Evolutionary conservation across 2,113 vertebrate genomes (phyloP), one percentile per base, ranked within the genome.

Genomic region (Toxotes jaculatrix): DNA sequence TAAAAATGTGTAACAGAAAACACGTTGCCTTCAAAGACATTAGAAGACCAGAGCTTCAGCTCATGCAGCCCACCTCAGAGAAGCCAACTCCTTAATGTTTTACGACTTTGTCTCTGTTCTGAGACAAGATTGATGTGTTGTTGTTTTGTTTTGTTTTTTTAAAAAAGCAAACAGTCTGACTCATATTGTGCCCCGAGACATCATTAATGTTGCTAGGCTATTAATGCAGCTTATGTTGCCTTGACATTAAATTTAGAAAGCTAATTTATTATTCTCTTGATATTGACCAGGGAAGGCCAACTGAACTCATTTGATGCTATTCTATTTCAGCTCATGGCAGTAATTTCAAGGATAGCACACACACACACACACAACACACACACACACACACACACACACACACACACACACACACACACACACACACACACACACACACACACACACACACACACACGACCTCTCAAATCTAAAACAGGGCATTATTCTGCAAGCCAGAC

Each of bases 231-330:
- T 82, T 47, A 65, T 64, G 53, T 79, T 88, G 59, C 69, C 59
- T 86, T 80, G 80, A 83, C 77, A 84, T 90, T 56, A 74, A 81
- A 82, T 84, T 74, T 72, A 74, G 49, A 88, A 84, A 84, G 70
- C 79, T 81, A 70, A 90, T 92, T 79, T 83, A 87, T 87, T 90
- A 91, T 91, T 93, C 83, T 77, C 64, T 85, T 87, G 63, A 87
- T 90, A 91, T 82, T 87, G 83, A 89, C 87, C 88, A 82, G 77
- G 68, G 57, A 71, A 65, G 67, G 60, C 42, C 67, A 56, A 57
- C 23, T 79, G 23, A 75, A 74, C 57, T 82, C 42, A 73, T 87
- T 70, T 85, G 60, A 84, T 73, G 74, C n/a, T 36, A 7, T 68
- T 79, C 60, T 72, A 45, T 86, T 74, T 65, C 73, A 36, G 82